Base-by-base conservation (phyloP, 1,140 invertebrate genomes). In the Cylas formicarius region DNA sequence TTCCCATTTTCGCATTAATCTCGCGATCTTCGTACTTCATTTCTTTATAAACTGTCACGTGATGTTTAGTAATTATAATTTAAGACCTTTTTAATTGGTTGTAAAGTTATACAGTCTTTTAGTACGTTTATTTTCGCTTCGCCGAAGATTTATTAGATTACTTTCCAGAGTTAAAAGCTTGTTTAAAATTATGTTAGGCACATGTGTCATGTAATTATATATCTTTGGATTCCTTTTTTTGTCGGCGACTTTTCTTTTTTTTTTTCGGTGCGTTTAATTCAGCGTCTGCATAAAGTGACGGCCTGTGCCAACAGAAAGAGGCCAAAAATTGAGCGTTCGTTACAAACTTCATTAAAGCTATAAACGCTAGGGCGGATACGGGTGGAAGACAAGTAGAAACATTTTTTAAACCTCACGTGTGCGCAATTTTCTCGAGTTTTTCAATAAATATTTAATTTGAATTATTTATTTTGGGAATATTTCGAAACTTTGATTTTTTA, bases 191-290 rank as follows among this genome's bases (percentile, higher is more conserved):
- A 50, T 44, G 48, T 44, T 13, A 23, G 31, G 35, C 48, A 50
- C 48, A 44, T 50, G 48, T 50, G 48, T 44, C 42, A 38, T 31
- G 34, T 27, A 43, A 43, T 40, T 50, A 50, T 43, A 34, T n/a
- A n/a, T 6, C 2, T n/a, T 4, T 7, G 5, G 5, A 5, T 4
- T 5, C 16, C 35, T 44, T 44, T 44, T 44, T 35, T 31, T 16
- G 29, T 44, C 42, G 36, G 24, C 41, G 28, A 24, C 13, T 16
- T 24, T 10, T 27, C 13, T 11, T 24, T 23, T 22, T 9, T 18
- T 11, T 10, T 14, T 43, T 34, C 19, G 26, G 32, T 4, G 11
- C 26, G 26, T 31, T 41, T 41, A 48, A 48, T 48, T 42, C 38
- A 27, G 14, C 29, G 21, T 28, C 24, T 40, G 36, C 17, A 23